Conservation (phyloP, 1,140 invertebrate species). For the Leptinotarsa texana region DNA sequence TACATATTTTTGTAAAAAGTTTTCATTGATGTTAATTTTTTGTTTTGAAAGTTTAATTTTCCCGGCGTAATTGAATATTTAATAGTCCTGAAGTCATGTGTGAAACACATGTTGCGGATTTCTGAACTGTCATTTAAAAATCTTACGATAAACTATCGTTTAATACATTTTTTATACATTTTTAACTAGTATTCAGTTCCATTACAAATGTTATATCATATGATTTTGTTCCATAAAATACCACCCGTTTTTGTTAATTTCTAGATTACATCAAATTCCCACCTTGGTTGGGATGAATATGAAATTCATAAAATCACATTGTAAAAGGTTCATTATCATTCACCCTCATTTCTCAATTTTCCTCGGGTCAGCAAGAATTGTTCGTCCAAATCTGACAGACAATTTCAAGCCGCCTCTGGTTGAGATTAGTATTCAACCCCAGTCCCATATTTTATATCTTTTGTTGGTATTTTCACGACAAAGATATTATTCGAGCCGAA, state of each 20-base stretch:
- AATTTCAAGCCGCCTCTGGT: neutral
- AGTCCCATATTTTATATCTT: constrained; percentile 51
- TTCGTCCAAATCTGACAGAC: neutral
- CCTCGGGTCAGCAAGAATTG: neutral
- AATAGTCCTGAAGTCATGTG: too few species aligned
- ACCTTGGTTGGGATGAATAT: too few species aligned
- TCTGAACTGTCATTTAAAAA: neutral
- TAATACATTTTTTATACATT: neutral
- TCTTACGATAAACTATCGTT: neutral
- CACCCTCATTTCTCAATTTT: neutral
- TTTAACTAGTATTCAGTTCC: neutral
- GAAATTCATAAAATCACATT: neutral
- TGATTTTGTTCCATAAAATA: neutral
- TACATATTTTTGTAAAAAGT: too few species aligned
- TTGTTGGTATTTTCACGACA: constrained; percentile 46
- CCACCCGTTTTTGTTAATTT: neutral
- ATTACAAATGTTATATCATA: neutral
- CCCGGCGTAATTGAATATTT: too few species aligned
- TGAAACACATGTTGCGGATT: too few species aligned
- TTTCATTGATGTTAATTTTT: too few species aligned
- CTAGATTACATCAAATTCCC: neutral
- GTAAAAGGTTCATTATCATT: neutral
- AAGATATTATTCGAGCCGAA: constrained; percentile 48
- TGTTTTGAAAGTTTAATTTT: too few species aligned
- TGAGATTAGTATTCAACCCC: constrained; percentile 46